Evolutionary conservation across 2,113 vertebrate species (phyloP).

Genomic region (Sakesphorus luctuosus): DNA sequence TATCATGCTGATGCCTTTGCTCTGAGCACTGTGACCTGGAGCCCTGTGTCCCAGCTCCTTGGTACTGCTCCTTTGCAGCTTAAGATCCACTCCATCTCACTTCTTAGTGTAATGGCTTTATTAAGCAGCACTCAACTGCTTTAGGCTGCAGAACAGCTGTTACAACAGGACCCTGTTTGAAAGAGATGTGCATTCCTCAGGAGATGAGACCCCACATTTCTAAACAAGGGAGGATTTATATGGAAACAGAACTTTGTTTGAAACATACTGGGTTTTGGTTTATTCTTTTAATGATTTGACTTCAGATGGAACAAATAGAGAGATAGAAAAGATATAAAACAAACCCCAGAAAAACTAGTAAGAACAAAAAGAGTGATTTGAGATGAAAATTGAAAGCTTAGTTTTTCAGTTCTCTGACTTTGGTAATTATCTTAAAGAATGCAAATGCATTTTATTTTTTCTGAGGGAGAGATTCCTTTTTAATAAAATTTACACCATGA

Average conservation of each 20-base stretch:
- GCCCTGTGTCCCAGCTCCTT: background rate
- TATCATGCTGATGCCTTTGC: background rate
- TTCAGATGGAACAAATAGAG: slow-evolving; percentile 2
- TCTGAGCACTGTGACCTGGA: background rate
- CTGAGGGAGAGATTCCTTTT: background rate
- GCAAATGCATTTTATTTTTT: background rate
- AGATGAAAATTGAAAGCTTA: slow-evolving; percentile 16
- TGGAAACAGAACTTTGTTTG: background rate
- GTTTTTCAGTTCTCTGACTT: background rate
- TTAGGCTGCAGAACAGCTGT: background rate
- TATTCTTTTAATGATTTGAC: background rate
- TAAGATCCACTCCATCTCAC: background rate
- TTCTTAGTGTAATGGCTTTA: background rate
- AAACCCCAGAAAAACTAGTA: background rate
- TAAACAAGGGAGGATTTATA: background rate
- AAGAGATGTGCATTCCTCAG: background rate
- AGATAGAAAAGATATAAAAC: background rate
- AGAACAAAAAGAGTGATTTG: background rate
- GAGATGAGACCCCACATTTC: background rate
- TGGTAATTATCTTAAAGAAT: slow-evolving; percentile 29
- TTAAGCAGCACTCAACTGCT: background rate
- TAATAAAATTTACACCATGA: background rate
- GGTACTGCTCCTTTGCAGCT: background rate
- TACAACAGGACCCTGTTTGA: background rate
- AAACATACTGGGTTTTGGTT: background rate